phyloP scores from a whole-genome alignment of 2,113 vertebrate species.

The Crocuta crocuta region DNA sequence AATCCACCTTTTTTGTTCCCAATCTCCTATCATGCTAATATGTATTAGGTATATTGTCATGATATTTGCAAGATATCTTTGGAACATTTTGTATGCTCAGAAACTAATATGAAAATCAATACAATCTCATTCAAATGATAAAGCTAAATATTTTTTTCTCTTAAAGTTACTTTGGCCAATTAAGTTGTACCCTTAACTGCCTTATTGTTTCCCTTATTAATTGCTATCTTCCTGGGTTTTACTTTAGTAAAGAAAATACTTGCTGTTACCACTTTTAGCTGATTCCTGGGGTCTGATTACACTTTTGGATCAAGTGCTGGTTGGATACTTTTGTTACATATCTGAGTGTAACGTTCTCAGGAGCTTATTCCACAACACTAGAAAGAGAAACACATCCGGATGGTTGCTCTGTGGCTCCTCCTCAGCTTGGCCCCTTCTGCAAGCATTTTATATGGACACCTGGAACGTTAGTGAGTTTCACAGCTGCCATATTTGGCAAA shows the following conservation, averaged over 20 bases:
- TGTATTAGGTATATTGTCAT: slow-evolving; percentile 55
- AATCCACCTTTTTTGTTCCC: not conserved
- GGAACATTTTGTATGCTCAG: slow-evolving; percentile 68
- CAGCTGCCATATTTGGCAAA: slow-evolving; percentile 57
- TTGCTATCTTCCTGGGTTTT: slow-evolving; percentile 60
- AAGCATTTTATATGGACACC: slow-evolving; percentile 14
- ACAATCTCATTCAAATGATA: slow-evolving; percentile 77
- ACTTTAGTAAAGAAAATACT: slow-evolving; percentile 54
- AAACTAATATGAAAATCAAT: slow-evolving; percentile 83
- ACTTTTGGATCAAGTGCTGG: not conserved
- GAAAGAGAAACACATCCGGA: not conserved
- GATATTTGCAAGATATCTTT: slow-evolving; percentile 66
- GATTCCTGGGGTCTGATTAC: not conserved
- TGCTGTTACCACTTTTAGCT: not conserved
- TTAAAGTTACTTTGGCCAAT: slow-evolving; percentile 68
- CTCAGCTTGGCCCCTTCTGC: not conserved
- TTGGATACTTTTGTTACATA: not conserved
- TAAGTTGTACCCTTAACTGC: slow-evolving; percentile 47
- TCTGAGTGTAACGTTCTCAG: not conserved
- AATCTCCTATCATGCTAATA: not conserved
- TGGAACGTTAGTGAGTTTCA: slow-evolving; percentile 46
- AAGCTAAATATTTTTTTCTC: slow-evolving; percentile 62
- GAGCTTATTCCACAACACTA: not conserved
- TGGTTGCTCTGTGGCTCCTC: not conserved
- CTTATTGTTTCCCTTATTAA: slow-evolving; percentile 54